Evolutionary conservation across 53 echinoderm and acorn worm genomes (phyloP).

Genomic region (Luidia sarsii): DNA sequence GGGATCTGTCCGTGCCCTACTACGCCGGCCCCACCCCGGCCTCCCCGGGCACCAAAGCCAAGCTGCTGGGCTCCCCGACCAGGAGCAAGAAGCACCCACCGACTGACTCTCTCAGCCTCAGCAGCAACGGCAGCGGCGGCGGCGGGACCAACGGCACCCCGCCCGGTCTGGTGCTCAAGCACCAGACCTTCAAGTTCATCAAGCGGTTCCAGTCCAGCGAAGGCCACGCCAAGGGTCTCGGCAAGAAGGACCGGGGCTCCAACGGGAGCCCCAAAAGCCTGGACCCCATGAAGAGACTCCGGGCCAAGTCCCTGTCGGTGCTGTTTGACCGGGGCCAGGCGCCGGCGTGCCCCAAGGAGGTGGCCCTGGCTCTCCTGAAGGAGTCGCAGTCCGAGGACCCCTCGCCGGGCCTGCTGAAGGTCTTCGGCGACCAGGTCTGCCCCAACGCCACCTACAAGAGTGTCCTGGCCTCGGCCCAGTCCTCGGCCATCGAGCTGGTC

Average conservation of each 20-base stretch:
- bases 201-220: slow-evolving; percentile 40
- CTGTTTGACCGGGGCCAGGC: slow-evolving; percentile 74
- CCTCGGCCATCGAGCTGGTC: slow-evolving; percentile 79
- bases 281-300: slow-evolving; percentile 11
- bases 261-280: slow-evolving; percentile 13
- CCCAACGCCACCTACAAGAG: slow-evolving; percentile 81
- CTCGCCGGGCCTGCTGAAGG: slow-evolving; percentile 73
- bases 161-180: slow-evolving; percentile 74
- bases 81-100: slow-evolving; percentile 28
- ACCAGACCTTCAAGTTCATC: slow-evolving; percentile 82
- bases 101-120: slow-evolving; percentile 66
- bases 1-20: slow-evolving; percentile 72
- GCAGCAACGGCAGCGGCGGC: slow-evolving; percentile 71
- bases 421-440: slow-evolving; percentile 75
- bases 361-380: slow-evolving; percentile 40
- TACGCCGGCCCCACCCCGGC: slow-evolving; percentile 45
- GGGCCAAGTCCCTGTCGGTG: slow-evolving; percentile 65
- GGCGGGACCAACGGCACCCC: neutral
- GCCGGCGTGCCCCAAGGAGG: slow-evolving; percentile 40
- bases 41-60: neutral
- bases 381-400: slow-evolving; percentile 75
- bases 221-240: slow-evolving; percentile 11
- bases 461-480: slow-evolving; percentile 76
- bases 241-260: slow-evolving; percentile 12
- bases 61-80: neutral